Base-by-base conservation (phyloP, 2,888 invertebrate species). In the Erpobdella octoculata region DNA sequence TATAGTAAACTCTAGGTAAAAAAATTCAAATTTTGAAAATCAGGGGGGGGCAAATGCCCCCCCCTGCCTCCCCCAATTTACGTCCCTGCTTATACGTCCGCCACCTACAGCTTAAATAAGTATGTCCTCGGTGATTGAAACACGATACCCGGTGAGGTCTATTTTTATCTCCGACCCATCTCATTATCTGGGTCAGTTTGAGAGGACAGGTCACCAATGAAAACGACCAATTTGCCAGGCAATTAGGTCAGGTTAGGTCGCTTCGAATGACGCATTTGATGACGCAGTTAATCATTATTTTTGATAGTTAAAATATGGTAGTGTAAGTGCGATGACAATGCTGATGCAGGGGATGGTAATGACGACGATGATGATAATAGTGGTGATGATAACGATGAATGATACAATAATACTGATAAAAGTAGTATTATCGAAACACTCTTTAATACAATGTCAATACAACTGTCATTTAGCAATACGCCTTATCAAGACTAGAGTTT, bases 241-340 rank as follows among this genome's bases (percentile, higher is more conserved):
- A 53, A 25, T 28, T 53, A n/a, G 53, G 53, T 53, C 53, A 15
- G 21, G 21, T 25, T 21, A 28, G 21, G 53, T 53, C 53, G 28
- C 15, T 21, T 3, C 46, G 21, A 46, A 21, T 46, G 28, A 18
- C 53, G 8, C 21, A 53, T 21, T 53, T 53, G 21, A 53, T 8
- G 53, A 53, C 1, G 28, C 28, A 53, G n/a, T n/a, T n/a, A n/a
- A n/a, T n/a, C n/a, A n/a, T n/a, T n/a, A n/a, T n/a, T n/a, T n/a
- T n/a, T n/a, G n/a, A n/a, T n/a, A n/a, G n/a, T n/a, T n/a, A n/a
- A n/a, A n/a, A n/a, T n/a, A n/a, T n/a, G n/a, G n/a, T n/a, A n/a
- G n/a, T n/a, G n/a, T n/a, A n/a, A n/a, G n/a, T n/a, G n/a, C n/a
- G 46, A 41, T 59, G 59, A 59, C 59, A 28, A 59, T 25, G 59